Evolutionary conservation across 2,113 vertebrate genomes (phyloP).

Genomic region (Syngnathus scovelli): DNA sequence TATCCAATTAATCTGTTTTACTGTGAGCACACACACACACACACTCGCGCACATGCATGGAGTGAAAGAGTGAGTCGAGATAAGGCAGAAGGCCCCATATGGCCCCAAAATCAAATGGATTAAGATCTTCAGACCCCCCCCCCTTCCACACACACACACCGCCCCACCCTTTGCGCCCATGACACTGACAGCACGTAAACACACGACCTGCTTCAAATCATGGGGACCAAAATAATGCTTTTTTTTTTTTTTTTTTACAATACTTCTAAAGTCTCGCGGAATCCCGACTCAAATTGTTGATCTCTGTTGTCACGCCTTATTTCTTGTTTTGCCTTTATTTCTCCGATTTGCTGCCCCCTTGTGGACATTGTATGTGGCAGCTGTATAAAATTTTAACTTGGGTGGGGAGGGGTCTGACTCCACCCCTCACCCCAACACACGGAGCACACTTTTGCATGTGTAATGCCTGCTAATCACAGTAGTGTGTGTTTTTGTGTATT

Average conservation of each 20-base stretch:
- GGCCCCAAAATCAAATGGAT: constrained; percentile 36
- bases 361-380: constrained; percentile 23
- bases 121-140: constrained; percentile 26
- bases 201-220: constrained; percentile 12
- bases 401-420: no score
- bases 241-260: no score
- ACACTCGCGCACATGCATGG: not conserved
- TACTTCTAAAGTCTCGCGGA: not conserved
- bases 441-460: no score
- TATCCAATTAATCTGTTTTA: constrained; percentile 47
- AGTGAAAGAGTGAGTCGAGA: not conserved
- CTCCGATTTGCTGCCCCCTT: constrained; percentile 39
- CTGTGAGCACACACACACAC: not conserved
- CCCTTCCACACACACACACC: not conserved
- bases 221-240: not conserved
- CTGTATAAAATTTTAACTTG: no score
- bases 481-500: no score
- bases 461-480: no score
- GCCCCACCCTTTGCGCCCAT: not conserved
- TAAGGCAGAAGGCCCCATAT: constrained; percentile 32
- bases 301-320: not conserved
- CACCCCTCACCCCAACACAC: no score
- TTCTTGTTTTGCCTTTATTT: not conserved
- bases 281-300: not conserved
- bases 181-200: constrained; percentile 13